A percentile compares a stretch with the other conserved stretches of the same genome.
phyloP scores from a whole-genome alignment of 2,797 vertebrate genomes.

The Cetoscarus ocellatus region DNA sequence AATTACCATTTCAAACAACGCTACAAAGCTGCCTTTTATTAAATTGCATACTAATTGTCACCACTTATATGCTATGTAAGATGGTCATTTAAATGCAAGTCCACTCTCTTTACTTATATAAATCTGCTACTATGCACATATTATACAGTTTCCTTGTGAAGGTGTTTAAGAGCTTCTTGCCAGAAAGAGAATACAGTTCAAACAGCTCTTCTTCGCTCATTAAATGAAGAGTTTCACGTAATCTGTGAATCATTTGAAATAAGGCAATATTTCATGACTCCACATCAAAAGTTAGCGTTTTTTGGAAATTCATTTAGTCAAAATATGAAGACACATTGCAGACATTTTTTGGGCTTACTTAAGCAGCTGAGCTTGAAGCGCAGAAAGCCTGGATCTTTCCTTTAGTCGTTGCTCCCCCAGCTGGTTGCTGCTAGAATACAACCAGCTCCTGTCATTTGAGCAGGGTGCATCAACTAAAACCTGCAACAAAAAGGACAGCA shows the following conservation, averaged over 20 bases:
- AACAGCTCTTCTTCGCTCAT: not conserved
- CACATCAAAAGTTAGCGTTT: not conserved
- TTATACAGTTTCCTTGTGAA: not conserved
- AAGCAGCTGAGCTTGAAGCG: slow-evolving; percentile 89
- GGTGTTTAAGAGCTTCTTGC: not conserved
- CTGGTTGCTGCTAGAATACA: slow-evolving; percentile 87
- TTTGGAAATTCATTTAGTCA: not conserved
- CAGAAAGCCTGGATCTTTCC: slow-evolving; percentile 85
- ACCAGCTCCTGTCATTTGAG: slow-evolving; percentile 97
- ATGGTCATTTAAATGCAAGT: not conserved
- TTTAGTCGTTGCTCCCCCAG: slow-evolving; percentile 86
- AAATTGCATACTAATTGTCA: not conserved
- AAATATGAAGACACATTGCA: slow-evolving; percentile 2
- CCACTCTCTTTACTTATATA: not conserved
- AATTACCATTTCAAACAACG: not conserved
- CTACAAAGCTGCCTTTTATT: not conserved
- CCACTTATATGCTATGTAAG: not conserved
- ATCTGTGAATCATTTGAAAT: not conserved
- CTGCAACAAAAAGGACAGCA: slow-evolving; percentile 67
- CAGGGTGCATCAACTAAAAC: slow-evolving; percentile 95
- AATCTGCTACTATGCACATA: not conserved
- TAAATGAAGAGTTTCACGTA: not conserved
- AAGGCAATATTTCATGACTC: not conserved
- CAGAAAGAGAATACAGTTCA: not conserved
- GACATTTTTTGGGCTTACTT: slow-evolving; percentile 77